Evolutionary conservation across 2,888 invertebrate species (phyloP).

Genomic region (Bugula neritina): DNA sequence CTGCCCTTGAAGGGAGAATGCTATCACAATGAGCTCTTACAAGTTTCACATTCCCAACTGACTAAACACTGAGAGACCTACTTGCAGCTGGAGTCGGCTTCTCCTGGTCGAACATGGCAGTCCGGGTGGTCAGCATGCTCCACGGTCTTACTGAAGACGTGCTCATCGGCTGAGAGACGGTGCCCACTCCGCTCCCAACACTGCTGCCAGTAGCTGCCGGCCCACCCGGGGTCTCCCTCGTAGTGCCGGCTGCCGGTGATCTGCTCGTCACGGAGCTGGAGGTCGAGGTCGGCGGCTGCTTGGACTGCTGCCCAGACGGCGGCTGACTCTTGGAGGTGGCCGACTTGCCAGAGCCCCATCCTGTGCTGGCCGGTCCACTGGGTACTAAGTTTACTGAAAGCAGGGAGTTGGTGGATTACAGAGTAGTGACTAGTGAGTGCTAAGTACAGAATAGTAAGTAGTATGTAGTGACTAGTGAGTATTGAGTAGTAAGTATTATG

Average conservation of each 20-base stretch:
- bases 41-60: too few relatives aligned
- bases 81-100: neutral
- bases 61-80: neutral
- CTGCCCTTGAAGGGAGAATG: too few relatives aligned
- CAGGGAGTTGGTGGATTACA: too few relatives aligned
- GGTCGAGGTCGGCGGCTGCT: constrained; percentile 31
- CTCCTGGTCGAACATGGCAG: constrained; percentile 32
- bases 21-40: too few relatives aligned
- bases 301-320: constrained; percentile 46
- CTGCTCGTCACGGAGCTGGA: constrained; percentile 26
- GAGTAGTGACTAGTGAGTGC: too few relatives aligned
- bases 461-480: too few relatives aligned
- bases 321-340: constrained; percentile 39
- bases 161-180: constrained; percentile 32
- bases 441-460: too few relatives aligned
- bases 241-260: constrained; percentile 18
- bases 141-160: constrained; percentile 48
- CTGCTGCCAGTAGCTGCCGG: constrained; percentile 14
- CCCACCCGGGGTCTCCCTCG: constrained; percentile 24
- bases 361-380: constrained; percentile 52
- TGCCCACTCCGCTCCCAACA: constrained; percentile 23
- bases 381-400: constrained; percentile 11
- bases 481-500: too few relatives aligned
- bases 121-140: constrained; percentile 55
- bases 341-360: constrained; percentile 62